Base-by-base conservation (phyloP, 2,888 invertebrate genomes). In the Hipparchia sbordonii region DNA sequence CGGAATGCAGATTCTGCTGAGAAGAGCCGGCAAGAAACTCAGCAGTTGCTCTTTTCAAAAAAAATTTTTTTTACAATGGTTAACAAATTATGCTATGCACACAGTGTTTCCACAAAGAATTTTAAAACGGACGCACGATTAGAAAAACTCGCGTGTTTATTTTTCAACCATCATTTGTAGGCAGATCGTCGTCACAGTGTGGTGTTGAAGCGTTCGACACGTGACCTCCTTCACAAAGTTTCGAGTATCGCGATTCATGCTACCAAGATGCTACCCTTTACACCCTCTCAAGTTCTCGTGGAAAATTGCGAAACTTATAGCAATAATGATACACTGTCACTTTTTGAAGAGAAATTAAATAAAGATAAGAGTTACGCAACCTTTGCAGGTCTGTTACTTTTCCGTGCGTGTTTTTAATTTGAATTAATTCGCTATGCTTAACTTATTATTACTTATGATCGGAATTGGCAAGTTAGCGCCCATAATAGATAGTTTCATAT, bases 201-300 rank as follows among this genome's bases (percentile, higher is more conserved):
- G 48, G 48, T 8, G 62, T 48, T 73, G 59, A 57, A 67, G 73
- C 23, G 59, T 65, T 54, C 51, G 62, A 56, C 70, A 71, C 63
- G 60, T 67, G 71, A 73, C 73, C 71, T 71, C 67, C 57, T 71
- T 73, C 62, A 52, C 67, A 52, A 70, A 70, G 48, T 62, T 70
- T 73, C 67, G 56, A 67, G 70, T 39, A 67, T 67, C 51, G 48
- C 13, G 48, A 60, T 62, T 10, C 62, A 48, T 48, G 62, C 13
- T 13, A 62, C 62, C 48, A 48, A 5, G 48, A 48, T 48, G 62
- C 13, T 13, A 62, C 62, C 48, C 56, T 48, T 39, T 60, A 39
- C 48, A 62, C 8, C 13, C 46, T 46, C 46, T 62, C 8, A 13
- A 60, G 60, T 60, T 60, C 60, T n/a, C 60, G 6, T 12, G 39